These are phyloP conservation scores for Pteropus rufus DNA, from an alignment of 2,797 vertebrate genomes.

Conservation along the genomic window DNA sequence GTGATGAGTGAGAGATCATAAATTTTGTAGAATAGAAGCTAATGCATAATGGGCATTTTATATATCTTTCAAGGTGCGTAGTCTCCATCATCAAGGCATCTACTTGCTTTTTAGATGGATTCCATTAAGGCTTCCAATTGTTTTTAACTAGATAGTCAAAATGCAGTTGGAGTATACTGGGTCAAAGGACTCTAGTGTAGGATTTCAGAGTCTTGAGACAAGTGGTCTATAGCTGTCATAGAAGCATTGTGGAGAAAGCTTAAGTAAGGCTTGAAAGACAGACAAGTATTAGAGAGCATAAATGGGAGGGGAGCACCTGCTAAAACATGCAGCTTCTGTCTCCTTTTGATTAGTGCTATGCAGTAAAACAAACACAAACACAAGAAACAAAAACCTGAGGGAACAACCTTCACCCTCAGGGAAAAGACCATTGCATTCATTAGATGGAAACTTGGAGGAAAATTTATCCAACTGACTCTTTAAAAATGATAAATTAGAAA, in stretches of 20 bases:
- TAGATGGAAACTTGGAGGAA: neutral
- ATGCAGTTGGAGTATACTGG: too few species aligned
- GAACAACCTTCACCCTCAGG: neutral
- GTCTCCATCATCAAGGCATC: neutral
- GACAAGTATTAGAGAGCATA: neutral
- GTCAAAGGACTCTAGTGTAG: neutral
- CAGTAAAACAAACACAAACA: neutral
- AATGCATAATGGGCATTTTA: neutral
- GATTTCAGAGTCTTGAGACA: neutral
- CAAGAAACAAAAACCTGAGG: neutral
- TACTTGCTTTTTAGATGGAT: neutral
- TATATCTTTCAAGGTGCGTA: neutral
- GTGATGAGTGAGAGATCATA: neutral
- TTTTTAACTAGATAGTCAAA: neutral
- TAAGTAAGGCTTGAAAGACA: neutral
- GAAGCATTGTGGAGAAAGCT: neutral
- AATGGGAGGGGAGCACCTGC: accelerated
- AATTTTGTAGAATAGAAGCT: neutral
- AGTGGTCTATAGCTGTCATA: neutral
- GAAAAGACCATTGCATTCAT: neutral
- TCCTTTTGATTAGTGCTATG: neutral
- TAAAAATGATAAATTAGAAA: neutral
- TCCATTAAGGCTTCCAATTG: too few species aligned
- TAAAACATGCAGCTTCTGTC: accelerated
- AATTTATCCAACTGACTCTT: neutral